Conservation (phyloP, 1,140 invertebrate genomes). For the Anoplolepis gracilipes region DNA sequence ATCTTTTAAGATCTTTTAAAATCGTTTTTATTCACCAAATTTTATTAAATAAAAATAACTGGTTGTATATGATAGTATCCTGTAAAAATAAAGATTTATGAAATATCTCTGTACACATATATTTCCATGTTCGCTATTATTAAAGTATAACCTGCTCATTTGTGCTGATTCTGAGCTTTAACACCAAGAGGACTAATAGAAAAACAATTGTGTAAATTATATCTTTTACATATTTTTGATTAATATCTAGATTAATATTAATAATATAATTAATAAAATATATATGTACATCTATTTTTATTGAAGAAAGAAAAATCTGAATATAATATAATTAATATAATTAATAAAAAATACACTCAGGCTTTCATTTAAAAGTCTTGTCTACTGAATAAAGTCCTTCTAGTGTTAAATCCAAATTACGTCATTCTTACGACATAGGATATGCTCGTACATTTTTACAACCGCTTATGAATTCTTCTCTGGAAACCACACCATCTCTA, state of each 20-base stretch:
- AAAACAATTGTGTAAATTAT: background rate
- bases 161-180: background rate
- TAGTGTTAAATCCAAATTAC: conserved; percentile 14
- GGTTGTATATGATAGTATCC: conserved; percentile 75
- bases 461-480: conserved; percentile 78
- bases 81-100: conserved; percentile 68
- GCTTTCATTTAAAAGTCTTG: background rate
- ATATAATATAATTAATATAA: background rate
- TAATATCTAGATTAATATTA: background rate
- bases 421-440: background rate
- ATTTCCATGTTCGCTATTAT: background rate
- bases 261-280: background rate
- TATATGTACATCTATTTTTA: background rate
- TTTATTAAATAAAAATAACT: conserved; percentile 75
- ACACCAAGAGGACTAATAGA: background rate
- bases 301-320: background rate
- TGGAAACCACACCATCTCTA: conserved; percentile 79
- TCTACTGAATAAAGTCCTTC: background rate
- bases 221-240: background rate
- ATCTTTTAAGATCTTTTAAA: conserved; percentile 27
- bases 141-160: background rate
- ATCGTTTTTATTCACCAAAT: conserved; percentile 57
- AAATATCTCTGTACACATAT: background rate
- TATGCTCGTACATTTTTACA: conserved; percentile 79
- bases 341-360: background rate